Evolutionary conservation across 2,797 vertebrate species (phyloP), one percentile per base, ranked within the genome.

Genomic region (Myiothlypis coronata): DNA sequence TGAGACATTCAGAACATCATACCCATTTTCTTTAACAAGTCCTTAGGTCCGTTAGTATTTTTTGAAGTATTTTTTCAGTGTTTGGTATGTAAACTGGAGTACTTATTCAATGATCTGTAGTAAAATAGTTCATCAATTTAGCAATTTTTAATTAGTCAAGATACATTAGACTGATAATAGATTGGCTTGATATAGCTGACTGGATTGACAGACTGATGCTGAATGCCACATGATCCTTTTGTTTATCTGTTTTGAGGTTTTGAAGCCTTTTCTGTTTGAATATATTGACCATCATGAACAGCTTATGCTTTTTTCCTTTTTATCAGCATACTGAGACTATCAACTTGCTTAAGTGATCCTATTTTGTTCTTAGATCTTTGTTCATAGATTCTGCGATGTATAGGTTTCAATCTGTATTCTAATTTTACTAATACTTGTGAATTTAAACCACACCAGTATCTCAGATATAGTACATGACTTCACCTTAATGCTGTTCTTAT

Each of bases 211-310:
- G 30, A 52, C 46, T 81, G 35, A 37, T 27, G 23, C 4, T 35
- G n/a, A 75, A 44, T 67, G 46, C 6, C 8, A 1, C 30, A 8
- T 15, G 10, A 37, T 49, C 5, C 28, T 83, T 78, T n/a, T 65
- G 7, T 69, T 78, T 63, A 24, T 50, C 13, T 41, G 1, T 76
- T 77, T 53, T 68, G 41, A 43, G 13, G 2, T 39, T 87, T 83
- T 6, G 3, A 83, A 83, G 8, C 16, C 27, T 52, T 57, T 87
- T 15, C 8, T 4, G 1, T 49, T 78, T 71, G 71, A 75, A 28
- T 78, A 44, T 59, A 5, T 34, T n/a, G 22, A 89, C 37, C 2
- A 19, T 27, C 4, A 68, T 1, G 0, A 71, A 43, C 4, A 2
- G 0, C 2, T 37, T 32, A 11, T 4, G 37, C 12, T 24, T 39